These are phyloP conservation scores for Agrilus mali DNA, from an alignment of 2,888 invertebrate genomes.

Conservation along the genomic window DNA sequence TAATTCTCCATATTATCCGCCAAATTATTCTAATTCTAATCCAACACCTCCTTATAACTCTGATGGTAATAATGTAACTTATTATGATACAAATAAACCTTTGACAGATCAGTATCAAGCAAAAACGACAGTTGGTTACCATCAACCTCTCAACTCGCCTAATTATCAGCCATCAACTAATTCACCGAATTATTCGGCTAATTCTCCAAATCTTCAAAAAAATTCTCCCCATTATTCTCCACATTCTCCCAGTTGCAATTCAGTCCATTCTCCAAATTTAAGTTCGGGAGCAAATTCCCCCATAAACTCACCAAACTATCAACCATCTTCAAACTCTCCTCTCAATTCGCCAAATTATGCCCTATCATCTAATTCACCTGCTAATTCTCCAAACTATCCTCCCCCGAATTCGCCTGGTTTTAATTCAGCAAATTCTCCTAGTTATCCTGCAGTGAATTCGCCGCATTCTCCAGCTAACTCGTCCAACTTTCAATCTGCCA, in stretches of 20 bases:
- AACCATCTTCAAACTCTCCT: slow-evolving; percentile 9
- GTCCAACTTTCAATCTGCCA: no score
- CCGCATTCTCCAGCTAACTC: no score
- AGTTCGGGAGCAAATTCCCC: slow-evolving; percentile 17
- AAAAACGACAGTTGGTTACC: slow-evolving; percentile 30
- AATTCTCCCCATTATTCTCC: slow-evolving; percentile 15
- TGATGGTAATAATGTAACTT: slow-evolving; percentile 24
- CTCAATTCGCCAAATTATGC: background rate
- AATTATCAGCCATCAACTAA: slow-evolving; percentile 18
- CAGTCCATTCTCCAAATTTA: slow-evolving; percentile 14
- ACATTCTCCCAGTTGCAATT: slow-evolving; percentile 14
- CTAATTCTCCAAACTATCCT: background rate
- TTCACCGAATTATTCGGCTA: slow-evolving; percentile 23
- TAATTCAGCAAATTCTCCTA: no score
- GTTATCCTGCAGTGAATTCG: no score
- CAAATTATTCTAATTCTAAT: slow-evolving; percentile 32
- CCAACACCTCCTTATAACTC: slow-evolving; percentile 35
- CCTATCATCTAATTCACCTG: background rate
- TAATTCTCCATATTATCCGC: slow-evolving; percentile 28
- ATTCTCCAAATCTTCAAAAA: slow-evolving; percentile 14
- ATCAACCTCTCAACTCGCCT: slow-evolving; percentile 23
- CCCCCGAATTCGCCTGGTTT: slow-evolving; percentile 7
- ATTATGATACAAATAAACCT: slow-evolving; percentile 48
- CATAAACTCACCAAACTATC: slow-evolving; percentile 12
- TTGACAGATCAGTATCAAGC: slow-evolving; percentile 33